Percentiles rank a stretch among this genome's conserved stretches.
Conservation (phyloP, 2,888 invertebrate genomes). For the Cephus pulcher region DNA sequence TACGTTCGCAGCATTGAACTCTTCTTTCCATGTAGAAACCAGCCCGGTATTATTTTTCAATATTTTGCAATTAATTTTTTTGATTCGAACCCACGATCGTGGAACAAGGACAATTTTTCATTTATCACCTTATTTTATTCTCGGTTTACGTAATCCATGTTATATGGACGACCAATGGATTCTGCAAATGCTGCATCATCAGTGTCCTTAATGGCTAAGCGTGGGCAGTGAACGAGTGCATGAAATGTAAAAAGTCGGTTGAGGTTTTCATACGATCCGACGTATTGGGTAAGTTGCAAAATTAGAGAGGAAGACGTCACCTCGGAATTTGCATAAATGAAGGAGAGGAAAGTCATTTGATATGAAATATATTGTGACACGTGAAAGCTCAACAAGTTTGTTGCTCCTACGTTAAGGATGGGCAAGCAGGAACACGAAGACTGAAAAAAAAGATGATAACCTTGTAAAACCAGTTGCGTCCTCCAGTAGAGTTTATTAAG, state of each 20-base stretch:
- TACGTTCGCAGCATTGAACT: background rate
- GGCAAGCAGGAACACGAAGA: background rate
- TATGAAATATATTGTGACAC: background rate
- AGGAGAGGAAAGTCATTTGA: background rate
- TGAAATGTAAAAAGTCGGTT: background rate
- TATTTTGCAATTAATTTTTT: background rate
- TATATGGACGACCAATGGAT: background rate
- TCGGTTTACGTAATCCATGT: background rate
- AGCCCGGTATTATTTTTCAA: background rate
- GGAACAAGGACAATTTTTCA: background rate
- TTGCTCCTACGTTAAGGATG: background rate
- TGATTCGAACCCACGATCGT: background rate
- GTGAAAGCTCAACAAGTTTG: background rate
- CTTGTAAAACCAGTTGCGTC: background rate
- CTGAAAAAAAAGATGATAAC: background rate
- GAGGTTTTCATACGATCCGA: background rate
- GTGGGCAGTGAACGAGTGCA: background rate
- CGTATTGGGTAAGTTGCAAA: background rate
- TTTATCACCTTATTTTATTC: background rate
- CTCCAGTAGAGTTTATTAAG: background rate
- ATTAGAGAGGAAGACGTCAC: background rate
- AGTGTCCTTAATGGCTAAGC: background rate
- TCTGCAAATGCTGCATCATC: background rate
- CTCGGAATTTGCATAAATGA: background rate
- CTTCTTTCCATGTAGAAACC: background rate